Base-by-base conservation (phyloP, 2,113 vertebrate species). In the Aegithalos caudatus region DNA sequence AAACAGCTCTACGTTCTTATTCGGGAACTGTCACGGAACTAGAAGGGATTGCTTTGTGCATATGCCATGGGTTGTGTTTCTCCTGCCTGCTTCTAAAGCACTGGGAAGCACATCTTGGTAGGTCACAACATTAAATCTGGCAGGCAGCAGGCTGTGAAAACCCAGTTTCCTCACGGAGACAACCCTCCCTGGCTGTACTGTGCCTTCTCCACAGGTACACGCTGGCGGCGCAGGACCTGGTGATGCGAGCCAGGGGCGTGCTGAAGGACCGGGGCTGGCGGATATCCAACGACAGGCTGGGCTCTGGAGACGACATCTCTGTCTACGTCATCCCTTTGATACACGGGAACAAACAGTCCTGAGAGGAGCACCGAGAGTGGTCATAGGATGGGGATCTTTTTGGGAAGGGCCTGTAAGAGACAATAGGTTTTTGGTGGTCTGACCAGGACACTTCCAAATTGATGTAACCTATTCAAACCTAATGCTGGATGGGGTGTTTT, bases 241-340 rank as follows among this genome's bases (percentile, higher is more conserved):
- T 99, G 83, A 99, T 99, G 99, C 98, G 98, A 69, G 99, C 99
- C 15, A 97, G 99, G 4, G 99, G 99, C 1, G 98, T 99, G 78
- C 98, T 99, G 97, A 99, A 98, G 96, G 99, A 99, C 94, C 98
- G 99, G 93, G 99, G 99, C 96, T 99, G 99, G 99, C 98, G 99
- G 90, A 99, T 99, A 97, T 98, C 99, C 54, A 99, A 99, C 21
- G 99, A 99, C 97, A 98, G 98, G 85, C 98, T 99, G 94, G 99
- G 99, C 74, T 99, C 99, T 8, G 99, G 99, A 94, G 99, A 99
- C 1, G 99, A 99, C 98, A 99, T 99, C 96, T 99, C 99, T 6
- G 99, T 99, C 95, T 99, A 99, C 70, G 98, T 99, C 97, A 99
- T 99, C 93, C 99, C 99, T 60, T 97, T 99, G 90, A 98, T 98